These are phyloP conservation scores for Sesia bembeciformis DNA, from an alignment of 2,888 invertebrate species.

Conservation along the genomic window DNA sequence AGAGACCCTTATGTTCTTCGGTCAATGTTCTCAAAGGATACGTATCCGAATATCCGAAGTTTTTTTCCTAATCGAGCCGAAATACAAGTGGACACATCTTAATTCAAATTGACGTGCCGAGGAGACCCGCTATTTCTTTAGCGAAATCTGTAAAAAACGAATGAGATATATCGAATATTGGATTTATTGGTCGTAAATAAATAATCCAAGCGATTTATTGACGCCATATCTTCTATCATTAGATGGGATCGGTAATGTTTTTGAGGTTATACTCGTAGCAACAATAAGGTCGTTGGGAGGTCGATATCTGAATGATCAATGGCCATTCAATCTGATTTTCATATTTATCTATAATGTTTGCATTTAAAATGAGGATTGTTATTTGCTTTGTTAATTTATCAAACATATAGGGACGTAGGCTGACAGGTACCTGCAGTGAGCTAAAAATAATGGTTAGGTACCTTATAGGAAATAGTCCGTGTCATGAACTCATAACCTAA, in stretches of 20 bases:
- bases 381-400: background rate
- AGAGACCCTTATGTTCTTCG: conserved; percentile 4
- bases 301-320: conserved; percentile 3
- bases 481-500: no score
- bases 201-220: conserved; percentile 24
- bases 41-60: conserved; percentile 1
- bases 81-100: conserved; percentile 7
- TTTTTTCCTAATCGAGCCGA: background rate
- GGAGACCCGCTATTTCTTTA: conserved; percentile 4
- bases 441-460: no score
- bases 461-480: no score
- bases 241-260: conserved; percentile 15
- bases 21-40: conserved; percentile 15
- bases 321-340: background rate
- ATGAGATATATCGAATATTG: conserved; percentile 29
- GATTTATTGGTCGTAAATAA: conserved; percentile 33
- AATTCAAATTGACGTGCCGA: conserved; percentile 15
- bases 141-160: conserved; percentile 11
- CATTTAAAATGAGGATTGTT: background rate
- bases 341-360: background rate
- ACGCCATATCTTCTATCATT: conserved; percentile 21
- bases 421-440: no score
- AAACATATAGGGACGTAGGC: no score
- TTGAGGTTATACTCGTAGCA: conserved; percentile 6
- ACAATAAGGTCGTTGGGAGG: conserved; percentile 18